Conservation (phyloP, 2,888 invertebrate genomes). For the Tenthredo amoena region DNA sequence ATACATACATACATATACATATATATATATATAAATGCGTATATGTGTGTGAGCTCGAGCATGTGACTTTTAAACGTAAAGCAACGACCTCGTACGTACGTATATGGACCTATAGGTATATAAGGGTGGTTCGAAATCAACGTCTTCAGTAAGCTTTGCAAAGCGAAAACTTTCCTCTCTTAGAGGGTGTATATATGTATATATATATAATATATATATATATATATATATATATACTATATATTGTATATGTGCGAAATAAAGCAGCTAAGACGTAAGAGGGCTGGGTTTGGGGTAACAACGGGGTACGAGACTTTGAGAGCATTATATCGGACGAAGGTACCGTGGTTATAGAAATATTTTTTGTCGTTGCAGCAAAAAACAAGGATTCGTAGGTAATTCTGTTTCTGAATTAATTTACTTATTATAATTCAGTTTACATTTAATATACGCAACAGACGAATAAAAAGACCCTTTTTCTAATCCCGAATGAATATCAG, state of each 20-base stretch:
- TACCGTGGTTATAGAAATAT: not conserved
- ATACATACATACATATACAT: not conserved
- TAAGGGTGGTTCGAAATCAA: not conserved
- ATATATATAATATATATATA: not conserved
- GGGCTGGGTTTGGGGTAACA: not conserved
- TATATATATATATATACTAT: not conserved
- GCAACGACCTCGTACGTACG: not conserved
- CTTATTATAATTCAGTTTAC: not conserved
- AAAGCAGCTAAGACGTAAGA: not conserved
- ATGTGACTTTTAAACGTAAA: slow-evolving; percentile 19
- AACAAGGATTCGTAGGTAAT: not conserved
- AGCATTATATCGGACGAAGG: not conserved
- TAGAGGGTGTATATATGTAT: not conserved
- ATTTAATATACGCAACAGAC: not conserved
- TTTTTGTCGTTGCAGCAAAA: not conserved
- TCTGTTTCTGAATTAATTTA: not conserved
- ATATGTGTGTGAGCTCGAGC: not conserved
- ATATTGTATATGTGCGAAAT: not conserved
- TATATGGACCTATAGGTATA: not conserved
- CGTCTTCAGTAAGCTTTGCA: not conserved
- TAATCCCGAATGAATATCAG: not conserved
- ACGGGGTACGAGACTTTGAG: not conserved
- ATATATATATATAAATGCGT: no score
- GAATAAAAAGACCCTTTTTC: not conserved
- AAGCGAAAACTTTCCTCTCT: not conserved